A percentile compares a stretch with the other conserved stretches of the same genome.
These are phyloP conservation scores for Charina bottae DNA, from an alignment of 2,113 vertebrate genomes.

Conservation along the genomic window DNA sequence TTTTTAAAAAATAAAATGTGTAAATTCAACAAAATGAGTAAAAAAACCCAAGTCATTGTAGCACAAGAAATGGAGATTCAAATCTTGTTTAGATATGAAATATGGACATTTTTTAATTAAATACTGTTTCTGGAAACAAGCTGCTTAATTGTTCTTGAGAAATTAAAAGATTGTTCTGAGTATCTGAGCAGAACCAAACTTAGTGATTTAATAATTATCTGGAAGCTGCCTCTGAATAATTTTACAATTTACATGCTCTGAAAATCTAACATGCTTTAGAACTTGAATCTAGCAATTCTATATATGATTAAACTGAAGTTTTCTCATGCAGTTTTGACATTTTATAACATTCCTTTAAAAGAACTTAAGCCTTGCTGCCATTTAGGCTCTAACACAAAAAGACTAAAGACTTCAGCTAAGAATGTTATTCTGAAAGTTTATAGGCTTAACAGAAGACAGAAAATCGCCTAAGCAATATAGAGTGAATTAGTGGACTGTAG, in stretches of 20 bases:
- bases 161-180: not conserved
- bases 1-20: not conserved
- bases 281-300: not conserved
- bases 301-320: conserved; percentile 47
- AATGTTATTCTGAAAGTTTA: conserved; percentile 29
- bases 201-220: not conserved
- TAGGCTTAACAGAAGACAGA: conserved; percentile 29
- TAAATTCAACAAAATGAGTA: not conserved
- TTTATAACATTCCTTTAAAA: conserved; percentile 26
- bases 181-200: not conserved
- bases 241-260: not conserved
- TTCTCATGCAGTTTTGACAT: conserved; percentile 47
- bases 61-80: no score
- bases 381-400: conserved; percentile 1
- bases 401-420: not conserved
- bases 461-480: conserved; percentile 6
- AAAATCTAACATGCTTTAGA: not conserved
- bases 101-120: not conserved
- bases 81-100: not conserved
- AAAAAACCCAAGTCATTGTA: not conserved
- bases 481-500: conserved; percentile 18
- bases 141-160: not conserved
- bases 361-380: not conserved
- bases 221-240: not conserved
- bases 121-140: not conserved